Evolutionary conservation across 2,888 invertebrate species (phyloP).

Genomic region (Tipula helvola): DNA sequence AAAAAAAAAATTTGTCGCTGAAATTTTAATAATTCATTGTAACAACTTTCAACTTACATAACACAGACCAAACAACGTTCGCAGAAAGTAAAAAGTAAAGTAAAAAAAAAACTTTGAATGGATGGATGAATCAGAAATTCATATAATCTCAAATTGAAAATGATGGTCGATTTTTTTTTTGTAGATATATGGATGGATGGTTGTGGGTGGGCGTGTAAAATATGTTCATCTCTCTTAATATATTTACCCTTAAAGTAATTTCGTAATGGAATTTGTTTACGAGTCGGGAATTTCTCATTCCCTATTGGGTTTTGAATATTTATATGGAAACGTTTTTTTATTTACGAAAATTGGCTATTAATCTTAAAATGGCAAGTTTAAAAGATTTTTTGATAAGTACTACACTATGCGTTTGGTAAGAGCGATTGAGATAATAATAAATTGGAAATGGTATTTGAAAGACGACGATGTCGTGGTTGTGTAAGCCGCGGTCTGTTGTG

Average conservation of each 20-base stretch:
- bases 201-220: not conserved
- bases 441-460: not conserved
- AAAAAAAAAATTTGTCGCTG: not conserved
- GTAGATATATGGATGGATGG: not conserved
- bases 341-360: not conserved
- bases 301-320: not conserved
- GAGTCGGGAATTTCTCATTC: not conserved
- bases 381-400: not conserved
- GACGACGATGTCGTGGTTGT: not conserved
- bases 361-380: not conserved
- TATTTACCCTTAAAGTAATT: not conserved
- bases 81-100: not conserved
- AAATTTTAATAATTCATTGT: not conserved
- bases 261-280: not conserved
- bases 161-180: not conserved
- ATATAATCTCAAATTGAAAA: not conserved
- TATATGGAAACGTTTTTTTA: not conserved
- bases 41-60: constrained; percentile 4
- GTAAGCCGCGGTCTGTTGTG: not conserved
- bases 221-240: not conserved
- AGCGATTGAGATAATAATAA: not conserved
- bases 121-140: not conserved
- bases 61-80: not conserved
- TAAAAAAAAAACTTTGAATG: not conserved
- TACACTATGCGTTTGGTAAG: not conserved